A percentile compares a stretch with the other conserved stretches of the same genome.
Conservation (phyloP, 2,888 invertebrate species). For the Melanargia galathea region DNA sequence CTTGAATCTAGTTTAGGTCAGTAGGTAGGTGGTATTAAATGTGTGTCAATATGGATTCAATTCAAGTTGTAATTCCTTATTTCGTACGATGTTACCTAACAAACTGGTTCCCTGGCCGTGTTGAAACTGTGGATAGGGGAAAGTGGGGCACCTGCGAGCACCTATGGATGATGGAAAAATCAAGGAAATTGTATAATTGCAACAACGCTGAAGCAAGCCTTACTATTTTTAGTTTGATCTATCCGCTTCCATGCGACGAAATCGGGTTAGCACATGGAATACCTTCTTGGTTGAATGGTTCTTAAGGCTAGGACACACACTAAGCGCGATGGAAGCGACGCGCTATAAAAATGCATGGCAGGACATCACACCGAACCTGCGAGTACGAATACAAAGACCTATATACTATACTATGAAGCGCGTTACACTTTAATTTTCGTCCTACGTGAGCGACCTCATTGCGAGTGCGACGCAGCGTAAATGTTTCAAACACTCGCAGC, state of each 20-base stretch:
- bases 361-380: too few relatives aligned
- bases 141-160: conserved; percentile 47
- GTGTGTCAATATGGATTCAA: conserved; percentile 31
- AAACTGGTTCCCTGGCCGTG: conserved; percentile 46
- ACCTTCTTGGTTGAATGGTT: neutral
- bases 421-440: too few relatives aligned
- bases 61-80: conserved; percentile 37
- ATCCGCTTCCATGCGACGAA: neutral
- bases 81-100: conserved; percentile 44
- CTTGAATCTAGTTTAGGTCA: conserved; percentile 9
- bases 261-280: neutral
- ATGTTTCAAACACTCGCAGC: too few relatives aligned
- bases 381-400: too few relatives aligned
- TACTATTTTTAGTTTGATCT: conserved; percentile 8
- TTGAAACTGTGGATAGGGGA: conserved; percentile 46
- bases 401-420: too few relatives aligned
- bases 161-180: conserved; percentile 44
- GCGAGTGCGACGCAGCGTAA: too few relatives aligned
- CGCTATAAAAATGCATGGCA: too few relatives aligned
- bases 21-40: neutral
- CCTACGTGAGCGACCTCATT: too few relatives aligned
- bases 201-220: conserved; percentile 19
- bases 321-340: too few relatives aligned
- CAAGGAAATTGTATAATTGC: conserved; percentile 43
- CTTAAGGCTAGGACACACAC: too few relatives aligned